Base-by-base conservation (phyloP, 2,888 invertebrate species). In the Lithophane ornitopus region DNA sequence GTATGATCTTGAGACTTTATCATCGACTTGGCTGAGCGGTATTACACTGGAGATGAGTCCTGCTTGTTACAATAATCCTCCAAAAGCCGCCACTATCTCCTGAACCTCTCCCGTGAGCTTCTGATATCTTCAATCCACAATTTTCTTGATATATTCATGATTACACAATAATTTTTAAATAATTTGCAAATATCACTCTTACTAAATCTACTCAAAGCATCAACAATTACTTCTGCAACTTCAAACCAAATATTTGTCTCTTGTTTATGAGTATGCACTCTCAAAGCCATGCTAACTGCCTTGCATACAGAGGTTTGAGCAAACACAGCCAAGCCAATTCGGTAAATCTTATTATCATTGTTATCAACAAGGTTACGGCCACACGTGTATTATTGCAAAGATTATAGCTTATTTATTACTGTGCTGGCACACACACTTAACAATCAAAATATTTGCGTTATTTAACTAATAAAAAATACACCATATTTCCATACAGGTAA, bases 271-370 rank as follows among this genome's bases (percentile, higher is more conserved):
- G 66, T 74, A 61, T 81, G 66, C 70, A 67, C 56, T 75, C 26
- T 68, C 6, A 75, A 81, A 87, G 75, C 77, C 85, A 79, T 82
- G 87, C 79, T 63, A 61, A 66, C 28, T 49, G 70, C 70, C 70
- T 63, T 56, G 62, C 49, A 34, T n/a, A 63, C 54, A 59, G 44
- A 58, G 49, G 22, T 49, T 56, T 49, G 54, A 28, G 63, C 69
- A 78, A 73, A 84, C 85, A 73, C 22, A 67, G n/a, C 56, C 34
- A 73, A 82, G 78, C 82, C 59, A 62, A 72, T 76, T 63, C 4
- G 54, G 61, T 70, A 72, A 72, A 75, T 73, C 56, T 62, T 72
- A 49, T 71, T 77, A 81, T 81, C 77, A 71, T 61, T 70, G 46
- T 66, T 83, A 85, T 85, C 85, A 82, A 67, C 74, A 74, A 74